Evolutionary conservation across 2,797 vertebrate genomes (phyloP).

Genomic region (Sparus aurata): DNA sequence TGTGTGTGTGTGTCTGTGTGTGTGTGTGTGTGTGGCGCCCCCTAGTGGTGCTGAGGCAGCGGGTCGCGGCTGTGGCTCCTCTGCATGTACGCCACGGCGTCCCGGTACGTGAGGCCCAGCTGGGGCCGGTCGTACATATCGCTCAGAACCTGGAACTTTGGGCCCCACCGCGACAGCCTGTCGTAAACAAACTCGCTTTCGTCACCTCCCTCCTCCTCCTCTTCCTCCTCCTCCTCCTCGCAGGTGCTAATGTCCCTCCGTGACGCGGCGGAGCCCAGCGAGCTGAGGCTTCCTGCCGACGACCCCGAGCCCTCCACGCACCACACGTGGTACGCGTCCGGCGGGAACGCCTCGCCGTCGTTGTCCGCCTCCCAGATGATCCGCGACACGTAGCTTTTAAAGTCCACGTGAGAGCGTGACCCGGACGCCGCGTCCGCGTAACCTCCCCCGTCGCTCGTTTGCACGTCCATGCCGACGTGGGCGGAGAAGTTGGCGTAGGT

Average conservation of each 20-base stretch:
- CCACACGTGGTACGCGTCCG: conserved; percentile 88
- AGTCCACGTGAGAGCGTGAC: conserved; percentile 80
- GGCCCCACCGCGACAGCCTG: conserved; percentile 85
- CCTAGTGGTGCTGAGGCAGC: conserved; percentile 66
- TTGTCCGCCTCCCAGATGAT: conserved; percentile 90
- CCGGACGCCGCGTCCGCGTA: conserved; percentile 28
- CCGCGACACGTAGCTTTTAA: conserved; percentile 87
- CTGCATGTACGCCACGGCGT: conserved; percentile 66
- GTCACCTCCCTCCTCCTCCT: conserved; percentile 58
- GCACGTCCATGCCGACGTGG: conserved; percentile 1
- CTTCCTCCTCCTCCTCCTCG: not conserved
- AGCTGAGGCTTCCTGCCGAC: conserved; percentile 89
- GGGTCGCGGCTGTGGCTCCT: conserved; percentile 69
- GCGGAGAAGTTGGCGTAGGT: conserved; percentile 39
- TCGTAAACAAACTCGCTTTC: conserved; percentile 82
- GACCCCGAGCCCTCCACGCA: conserved; percentile 87
- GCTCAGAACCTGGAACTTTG: conserved; percentile 88
- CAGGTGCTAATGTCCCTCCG: not conserved
- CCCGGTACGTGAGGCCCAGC: conserved; percentile 69
- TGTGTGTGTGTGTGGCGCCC: not conserved
- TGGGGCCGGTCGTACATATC: conserved; percentile 84
- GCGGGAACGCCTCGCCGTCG: conserved; percentile 81
- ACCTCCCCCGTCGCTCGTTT: not conserved
- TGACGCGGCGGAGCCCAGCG: conserved; percentile 80
- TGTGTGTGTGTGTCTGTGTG: not conserved